Percentiles rank a stretch among this genome's conserved stretches.
Evolutionary conservation across 1,140 invertebrate species (phyloP).

Genomic region (Sycophaga agraensis): DNA sequence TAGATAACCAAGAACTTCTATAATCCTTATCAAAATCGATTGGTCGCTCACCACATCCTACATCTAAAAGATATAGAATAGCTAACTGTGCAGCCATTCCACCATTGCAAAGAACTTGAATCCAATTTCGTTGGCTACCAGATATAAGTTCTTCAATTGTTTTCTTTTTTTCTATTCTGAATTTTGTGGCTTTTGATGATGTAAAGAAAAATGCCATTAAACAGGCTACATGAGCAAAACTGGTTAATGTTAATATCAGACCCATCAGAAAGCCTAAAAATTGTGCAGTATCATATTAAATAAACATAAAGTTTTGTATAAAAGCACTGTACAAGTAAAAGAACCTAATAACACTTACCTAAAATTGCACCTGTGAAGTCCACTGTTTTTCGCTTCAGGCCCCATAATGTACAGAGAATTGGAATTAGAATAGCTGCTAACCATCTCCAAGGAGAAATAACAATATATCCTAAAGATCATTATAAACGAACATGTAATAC

Average conservation of each 20-base stretch:
- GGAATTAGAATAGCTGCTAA: slow-evolving; percentile 70
- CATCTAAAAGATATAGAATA: slow-evolving; percentile 79
- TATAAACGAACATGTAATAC: too few species aligned
- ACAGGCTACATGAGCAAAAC: slow-evolving; percentile 73
- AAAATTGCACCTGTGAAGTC: slow-evolving; percentile 70
- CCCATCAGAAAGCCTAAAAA: slow-evolving; percentile 71
- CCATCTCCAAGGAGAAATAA: slow-evolving; percentile 75
- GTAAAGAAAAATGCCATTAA: slow-evolving; percentile 79
- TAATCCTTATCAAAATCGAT: slow-evolving; percentile 80
- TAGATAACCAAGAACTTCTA: slow-evolving; percentile 76
- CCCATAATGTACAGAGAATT: slow-evolving; percentile 67
- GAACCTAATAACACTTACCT: slow-evolving; percentile 56
- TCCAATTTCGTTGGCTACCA: slow-evolving; percentile 86
- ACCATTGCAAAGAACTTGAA: slow-evolving; percentile 88
- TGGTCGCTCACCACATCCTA: slow-evolving; percentile 74
- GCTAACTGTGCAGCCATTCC: slow-evolving; percentile 80
- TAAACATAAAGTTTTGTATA: neutral
- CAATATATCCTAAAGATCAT: slow-evolving; percentile 61
- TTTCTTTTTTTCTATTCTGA: slow-evolving; percentile 67
- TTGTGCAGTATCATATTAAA: neutral
- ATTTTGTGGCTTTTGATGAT: slow-evolving; percentile 83
- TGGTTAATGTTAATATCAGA: slow-evolving; percentile 79
- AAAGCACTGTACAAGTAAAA: neutral
- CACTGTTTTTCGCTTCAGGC: slow-evolving; percentile 68
- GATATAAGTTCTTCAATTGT: slow-evolving; percentile 83